Base-by-base conservation (phyloP, 2,797 vertebrate genomes). In the Sciurus carolinensis region DNA sequence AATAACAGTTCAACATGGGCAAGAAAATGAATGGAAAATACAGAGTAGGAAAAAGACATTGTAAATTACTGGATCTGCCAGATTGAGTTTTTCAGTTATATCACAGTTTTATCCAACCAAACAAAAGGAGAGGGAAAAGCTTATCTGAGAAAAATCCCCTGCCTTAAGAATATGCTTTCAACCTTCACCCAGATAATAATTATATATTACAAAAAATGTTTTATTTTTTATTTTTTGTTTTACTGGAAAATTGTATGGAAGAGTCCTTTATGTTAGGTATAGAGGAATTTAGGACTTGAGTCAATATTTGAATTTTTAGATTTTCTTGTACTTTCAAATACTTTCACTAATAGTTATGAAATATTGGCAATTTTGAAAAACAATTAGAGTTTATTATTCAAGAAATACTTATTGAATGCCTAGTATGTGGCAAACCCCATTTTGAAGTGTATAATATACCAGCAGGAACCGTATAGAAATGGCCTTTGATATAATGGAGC, bases 1-100 rank as follows among this genome's bases (percentile, higher is more conserved):
- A 94, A 87, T 80, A 88, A 91, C 52, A 77, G 75, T 91, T 96
- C 39, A 90, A 44, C 39, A 54, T 75, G 36, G 57, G n/a, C 22
- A 76, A 88, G 75, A 92, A 66, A 72, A 85, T 10, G 42, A 89
- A 79, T 77, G 24, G 36, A 44, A 97, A 93, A 85, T 33, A 64
- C 2, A 20, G 47, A 80, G 9, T 8, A 87, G 33, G 36, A 72
- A 85, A 93, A 90, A 77, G 42, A 86, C 79, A 30, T 1, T 83
- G 47, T 84, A 94, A 96, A 83, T 87, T 72, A 52, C 47, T 62
- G 14, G 59, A 81, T 77, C 39, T 57, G 87, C 84, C 80, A 72
- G 80, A 71, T 13, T 88, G 71, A 39, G 42, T 80, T 92, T 79
- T 88, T 88, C 59, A 52, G 62, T 90, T 82, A 36, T 67, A 72